These are phyloP conservation scores for Hydrophis major DNA, from an alignment of 2,797 vertebrate genomes.

Conservation along the genomic window DNA sequence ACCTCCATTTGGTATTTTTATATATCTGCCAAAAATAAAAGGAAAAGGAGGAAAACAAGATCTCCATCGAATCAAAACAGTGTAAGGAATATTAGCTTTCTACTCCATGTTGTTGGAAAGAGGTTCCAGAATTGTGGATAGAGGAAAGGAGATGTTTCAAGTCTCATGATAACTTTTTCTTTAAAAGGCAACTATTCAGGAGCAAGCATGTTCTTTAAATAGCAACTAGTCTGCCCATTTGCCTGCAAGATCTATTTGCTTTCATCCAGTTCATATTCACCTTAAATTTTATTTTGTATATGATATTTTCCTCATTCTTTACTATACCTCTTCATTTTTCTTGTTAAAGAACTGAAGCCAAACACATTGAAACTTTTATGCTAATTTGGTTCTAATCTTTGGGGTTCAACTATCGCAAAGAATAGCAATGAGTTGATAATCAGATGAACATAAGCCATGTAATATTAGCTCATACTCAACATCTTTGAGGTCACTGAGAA, in stretches of 20 bases:
- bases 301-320: slow-evolving; percentile 32
- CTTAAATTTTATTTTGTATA: slow-evolving; percentile 52
- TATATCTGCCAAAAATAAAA: slow-evolving; percentile 37
- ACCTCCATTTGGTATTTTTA: slow-evolving; percentile 36
- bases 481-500: slow-evolving; percentile 30
- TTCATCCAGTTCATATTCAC: slow-evolving; percentile 63
- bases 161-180: slow-evolving; percentile 63
- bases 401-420: slow-evolving; percentile 49
- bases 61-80: slow-evolving; percentile 36
- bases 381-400: slow-evolving; percentile 49
- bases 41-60: slow-evolving; percentile 46
- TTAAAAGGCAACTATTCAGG: slow-evolving; percentile 55
- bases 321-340: slow-evolving; percentile 47
- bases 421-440: slow-evolving; percentile 57
- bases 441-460: slow-evolving; percentile 40
- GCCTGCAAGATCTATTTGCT: slow-evolving; percentile 38
- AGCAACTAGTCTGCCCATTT: slow-evolving; percentile 60
- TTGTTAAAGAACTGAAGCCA: slow-evolving; percentile 51
- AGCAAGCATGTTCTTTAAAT: slow-evolving; percentile 52
- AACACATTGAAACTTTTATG: slow-evolving; percentile 56
- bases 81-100: slow-evolving; percentile 46
- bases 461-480: slow-evolving; percentile 28
- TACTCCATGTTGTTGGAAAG: slow-evolving; percentile 43
- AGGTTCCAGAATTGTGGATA: slow-evolving; percentile 56
- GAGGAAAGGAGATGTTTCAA: slow-evolving; percentile 48